Percentiles rank a stretch among this genome's conserved stretches.
Evolutionary conservation across 2,113 vertebrate genomes (phyloP).

Genomic region (Pantherophis guttatus): DNA sequence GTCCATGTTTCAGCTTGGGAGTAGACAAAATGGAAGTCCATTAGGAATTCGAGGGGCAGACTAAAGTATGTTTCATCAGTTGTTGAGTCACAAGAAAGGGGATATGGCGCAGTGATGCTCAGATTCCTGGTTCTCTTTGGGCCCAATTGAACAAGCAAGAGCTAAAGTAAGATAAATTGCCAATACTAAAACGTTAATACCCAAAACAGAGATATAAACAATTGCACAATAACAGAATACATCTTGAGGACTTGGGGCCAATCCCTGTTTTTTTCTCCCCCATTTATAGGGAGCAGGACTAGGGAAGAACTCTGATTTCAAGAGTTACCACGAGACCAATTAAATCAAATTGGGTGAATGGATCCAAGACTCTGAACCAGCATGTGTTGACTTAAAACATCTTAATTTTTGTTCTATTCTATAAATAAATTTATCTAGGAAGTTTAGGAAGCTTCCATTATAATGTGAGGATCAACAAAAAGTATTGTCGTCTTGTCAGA

Average conservation of each 20-base stretch:
- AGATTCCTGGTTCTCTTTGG: background rate
- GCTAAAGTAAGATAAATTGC: background rate
- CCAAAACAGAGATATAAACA: background rate
- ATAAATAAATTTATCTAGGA: background rate
- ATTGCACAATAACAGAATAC: background rate
- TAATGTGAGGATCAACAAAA: conserved; percentile 13
- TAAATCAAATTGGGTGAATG: background rate
- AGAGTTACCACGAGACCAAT: background rate
- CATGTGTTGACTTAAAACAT: background rate
- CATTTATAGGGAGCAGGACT: background rate
- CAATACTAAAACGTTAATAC: background rate
- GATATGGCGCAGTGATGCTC: background rate
- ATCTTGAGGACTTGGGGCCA: background rate
- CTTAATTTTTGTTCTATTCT: background rate
- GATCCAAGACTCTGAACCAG: background rate
- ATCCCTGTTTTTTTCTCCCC: background rate
- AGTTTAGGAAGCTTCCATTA: background rate
- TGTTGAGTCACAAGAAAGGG: background rate
- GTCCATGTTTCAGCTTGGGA: background rate
- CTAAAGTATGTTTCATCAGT: background rate
- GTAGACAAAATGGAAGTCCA: background rate
- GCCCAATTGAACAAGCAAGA: background rate
- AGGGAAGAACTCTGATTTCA: background rate
- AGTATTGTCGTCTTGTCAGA: conserved; percentile 19
- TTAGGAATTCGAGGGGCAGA: background rate